Conservation (phyloP, 2,797 vertebrate genomes). For the Acipenser oxyrinchus region DNA sequence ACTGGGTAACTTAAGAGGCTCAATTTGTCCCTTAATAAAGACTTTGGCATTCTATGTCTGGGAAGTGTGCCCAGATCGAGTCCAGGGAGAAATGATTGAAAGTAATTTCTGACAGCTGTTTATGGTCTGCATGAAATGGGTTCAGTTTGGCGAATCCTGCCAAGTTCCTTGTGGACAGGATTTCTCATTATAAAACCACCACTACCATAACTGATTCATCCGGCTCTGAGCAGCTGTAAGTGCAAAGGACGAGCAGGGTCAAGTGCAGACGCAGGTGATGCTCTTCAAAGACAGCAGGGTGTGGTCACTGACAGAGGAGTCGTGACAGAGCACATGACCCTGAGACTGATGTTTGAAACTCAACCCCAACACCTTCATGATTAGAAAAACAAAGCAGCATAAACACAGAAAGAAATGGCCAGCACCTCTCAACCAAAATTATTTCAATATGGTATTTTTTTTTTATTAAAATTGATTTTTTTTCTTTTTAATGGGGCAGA, state of each 20-base stretch:
- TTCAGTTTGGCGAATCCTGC: slow-evolving; percentile 40
- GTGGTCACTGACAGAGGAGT: too few species aligned
- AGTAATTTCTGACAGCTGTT: slow-evolving; percentile 61
- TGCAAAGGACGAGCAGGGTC: background rate
- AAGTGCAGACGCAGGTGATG: background rate
- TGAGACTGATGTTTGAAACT: background rate
- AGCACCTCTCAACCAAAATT: too few species aligned
- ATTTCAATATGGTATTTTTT: too few species aligned
- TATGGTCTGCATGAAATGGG: slow-evolving; percentile 35
- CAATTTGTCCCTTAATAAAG: slow-evolving; percentile 62
- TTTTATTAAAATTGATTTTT: too few species aligned
- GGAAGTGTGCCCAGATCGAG: slow-evolving; percentile 47
- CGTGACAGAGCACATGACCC: too few species aligned
- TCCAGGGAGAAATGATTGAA: slow-evolving; percentile 49
- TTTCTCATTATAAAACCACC: background rate
- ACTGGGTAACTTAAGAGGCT: slow-evolving; percentile 38
- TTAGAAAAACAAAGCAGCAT: background rate
- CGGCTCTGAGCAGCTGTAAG: background rate
- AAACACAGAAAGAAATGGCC: too few species aligned
- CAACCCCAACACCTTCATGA: background rate
- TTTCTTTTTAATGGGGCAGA: too few species aligned
- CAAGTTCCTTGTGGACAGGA: slow-evolving; percentile 30
- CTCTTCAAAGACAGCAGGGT: too few species aligned
- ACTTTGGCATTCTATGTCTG: slow-evolving; percentile 46
- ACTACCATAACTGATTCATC: background rate